Conservation (phyloP, 2,113 vertebrate genomes). For the Eurypyga helias region DNA sequence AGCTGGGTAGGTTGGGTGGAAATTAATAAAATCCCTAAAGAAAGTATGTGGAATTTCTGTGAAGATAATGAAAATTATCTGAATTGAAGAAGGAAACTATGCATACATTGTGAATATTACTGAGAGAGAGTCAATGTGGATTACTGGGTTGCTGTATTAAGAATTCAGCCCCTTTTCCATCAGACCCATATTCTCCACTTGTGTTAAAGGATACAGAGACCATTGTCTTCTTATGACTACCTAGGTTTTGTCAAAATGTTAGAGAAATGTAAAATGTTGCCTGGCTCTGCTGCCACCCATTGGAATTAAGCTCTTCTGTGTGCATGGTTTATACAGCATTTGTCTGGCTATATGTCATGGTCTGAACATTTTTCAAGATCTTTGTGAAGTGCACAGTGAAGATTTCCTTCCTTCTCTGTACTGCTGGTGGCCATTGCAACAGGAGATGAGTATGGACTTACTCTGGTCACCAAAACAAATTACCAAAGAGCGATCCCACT, state of each 20-base stretch:
- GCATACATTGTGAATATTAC: neutral
- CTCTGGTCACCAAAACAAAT: neutral
- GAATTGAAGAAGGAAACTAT: neutral
- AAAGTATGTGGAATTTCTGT: neutral
- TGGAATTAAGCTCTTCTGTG: neutral
- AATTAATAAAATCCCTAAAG: neutral
- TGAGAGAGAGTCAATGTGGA: neutral
- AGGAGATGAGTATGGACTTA: neutral
- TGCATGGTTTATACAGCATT: neutral
- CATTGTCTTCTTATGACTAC: neutral
- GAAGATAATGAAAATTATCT: neutral
- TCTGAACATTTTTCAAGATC: neutral
- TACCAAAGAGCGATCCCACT: neutral
- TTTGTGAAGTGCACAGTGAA: neutral
- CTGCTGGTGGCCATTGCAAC: neutral
- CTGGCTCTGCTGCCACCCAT: constrained; percentile 43
- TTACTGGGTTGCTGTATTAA: neutral
- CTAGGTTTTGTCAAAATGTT: neutral
- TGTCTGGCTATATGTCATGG: neutral
- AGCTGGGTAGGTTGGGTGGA: neutral
- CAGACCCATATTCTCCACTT: neutral
- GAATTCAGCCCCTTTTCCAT: neutral
- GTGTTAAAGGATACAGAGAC: neutral
- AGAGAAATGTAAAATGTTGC: neutral
- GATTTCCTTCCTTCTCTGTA: neutral